Conservation (phyloP, 2,888 invertebrate species). For the Plebejus argus region DNA sequence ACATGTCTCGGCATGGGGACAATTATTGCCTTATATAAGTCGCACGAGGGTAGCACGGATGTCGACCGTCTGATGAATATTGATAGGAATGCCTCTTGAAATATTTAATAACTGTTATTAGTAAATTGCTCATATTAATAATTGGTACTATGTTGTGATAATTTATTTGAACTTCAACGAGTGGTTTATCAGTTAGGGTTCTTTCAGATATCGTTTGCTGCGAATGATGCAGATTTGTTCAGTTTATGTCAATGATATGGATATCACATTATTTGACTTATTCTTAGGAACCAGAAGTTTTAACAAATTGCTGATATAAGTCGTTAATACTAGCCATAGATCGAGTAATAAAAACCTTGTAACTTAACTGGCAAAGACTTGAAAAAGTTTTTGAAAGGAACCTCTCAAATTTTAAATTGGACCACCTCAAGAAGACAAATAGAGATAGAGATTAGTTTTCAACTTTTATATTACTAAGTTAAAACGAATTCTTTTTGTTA, state of each 20-base stretch:
- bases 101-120: constrained; percentile 15
- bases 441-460: not conserved
- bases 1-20: constrained; percentile 31
- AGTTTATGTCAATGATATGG: too few species aligned
- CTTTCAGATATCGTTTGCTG: not conserved
- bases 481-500: too few species aligned
- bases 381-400: not conserved
- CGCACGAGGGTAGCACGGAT: constrained; percentile 12
- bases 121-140: not conserved
- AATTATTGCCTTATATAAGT: constrained; percentile 27
- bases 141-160: not conserved
- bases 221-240: too few species aligned
- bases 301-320: not conserved
- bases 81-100: not conserved
- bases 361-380: not conserved
- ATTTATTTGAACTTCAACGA: not conserved
- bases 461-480: not conserved
- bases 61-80: not conserved
- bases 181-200: not conserved
- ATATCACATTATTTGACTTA: too few species aligned
- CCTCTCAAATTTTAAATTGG: not conserved
- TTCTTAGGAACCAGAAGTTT: not conserved
- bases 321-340: not conserved
- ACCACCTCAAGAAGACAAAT: not conserved
- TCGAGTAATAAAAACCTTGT: not conserved